Evolutionary conservation across 2,113 vertebrate species (phyloP), one percentile per base, ranked within the genome.

Genomic region (Myrmecophaga tridactyla): DNA sequence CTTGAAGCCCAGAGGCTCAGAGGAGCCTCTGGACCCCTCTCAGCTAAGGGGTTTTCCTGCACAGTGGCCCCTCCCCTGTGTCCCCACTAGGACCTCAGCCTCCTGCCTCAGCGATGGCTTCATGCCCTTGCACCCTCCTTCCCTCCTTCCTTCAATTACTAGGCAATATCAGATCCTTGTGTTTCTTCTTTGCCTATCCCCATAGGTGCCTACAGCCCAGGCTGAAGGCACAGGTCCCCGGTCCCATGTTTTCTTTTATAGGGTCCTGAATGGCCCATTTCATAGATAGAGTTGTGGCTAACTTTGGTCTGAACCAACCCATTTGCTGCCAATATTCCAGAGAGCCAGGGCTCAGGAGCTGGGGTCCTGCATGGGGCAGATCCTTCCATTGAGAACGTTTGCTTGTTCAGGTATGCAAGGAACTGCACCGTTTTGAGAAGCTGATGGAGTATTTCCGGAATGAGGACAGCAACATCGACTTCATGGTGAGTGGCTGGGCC

Each of bases 391-490:
- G 75, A 96, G 17, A 3, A 78, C 34, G 41, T 58, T 58, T 81
- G 23, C 80, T 27, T 0, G 4, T 94, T 27, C 96, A 99, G 99
- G 99, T 99, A 60, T 99, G 99, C 96, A 99, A 99, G 96, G 99
- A 99, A 97, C 98, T 99, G 94, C 99, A 99, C 91, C 99, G 99
- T 77, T 99, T 99, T 46, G 99, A 99, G 98, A 99, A 99, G 96
- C 98, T 99, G 86, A 99, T 99, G 99, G 99, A 99, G 25, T 99
- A 99, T 29, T 99, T 99, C 98, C 99, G 99, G 84, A 98, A 99
- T 2, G 99, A 99, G 97, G 99, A 99, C 96, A 99, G 99, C 98
- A 99, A 99, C 98, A 99, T 99, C 0, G 99, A 99, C 98, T 99
- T 99, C 98, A 99, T 99, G 99, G 99, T 99, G 89, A 97, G 98